phyloP scores from a whole-genome alignment of 2,797 vertebrate genomes.

The Rhodeus uyekii region DNA sequence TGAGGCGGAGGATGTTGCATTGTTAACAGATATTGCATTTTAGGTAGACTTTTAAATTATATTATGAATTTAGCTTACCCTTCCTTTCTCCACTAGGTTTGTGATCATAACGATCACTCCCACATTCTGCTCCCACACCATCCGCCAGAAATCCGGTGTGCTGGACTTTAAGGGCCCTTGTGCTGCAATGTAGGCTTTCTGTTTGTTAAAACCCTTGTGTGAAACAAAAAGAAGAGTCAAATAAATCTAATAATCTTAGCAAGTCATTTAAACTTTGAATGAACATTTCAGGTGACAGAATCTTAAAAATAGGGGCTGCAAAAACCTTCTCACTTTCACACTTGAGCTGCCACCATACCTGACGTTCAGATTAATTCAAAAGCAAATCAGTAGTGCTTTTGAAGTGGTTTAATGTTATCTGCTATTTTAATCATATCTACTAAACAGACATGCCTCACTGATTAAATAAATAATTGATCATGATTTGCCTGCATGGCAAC shows the following conservation, averaged over 20 bases:
- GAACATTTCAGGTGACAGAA: not conserved
- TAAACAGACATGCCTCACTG: constrained; percentile 15
- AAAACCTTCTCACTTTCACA: not conserved
- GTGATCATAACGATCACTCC: constrained; percentile 96
- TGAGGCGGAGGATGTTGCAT: too few species aligned
- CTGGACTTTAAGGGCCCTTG: constrained; percentile 93
- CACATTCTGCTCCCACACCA: constrained; percentile 97
- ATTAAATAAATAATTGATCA: not conserved
- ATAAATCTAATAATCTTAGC: not conserved
- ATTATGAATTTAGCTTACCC: constrained; percentile 86
- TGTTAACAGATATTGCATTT: not conserved
- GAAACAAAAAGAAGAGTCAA: not conserved
- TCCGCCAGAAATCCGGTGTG: constrained; percentile 96
- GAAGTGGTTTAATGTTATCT: not conserved
- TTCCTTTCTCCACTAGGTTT: constrained; percentile 95
- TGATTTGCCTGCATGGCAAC: not conserved
- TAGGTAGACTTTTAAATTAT: not conserved
- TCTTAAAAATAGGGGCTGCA: not conserved
- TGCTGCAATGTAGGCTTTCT: constrained; percentile 90
- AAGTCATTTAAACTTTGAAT: not conserved
- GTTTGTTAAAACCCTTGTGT: constrained; percentile 87
- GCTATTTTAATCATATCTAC: not conserved
- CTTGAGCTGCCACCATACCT: not conserved
- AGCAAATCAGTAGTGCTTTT: not conserved
- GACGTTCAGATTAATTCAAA: not conserved